Percentiles rank a stretch among this genome's conserved stretches.
Conservation (phyloP, 2,797 vertebrate species). For the Clarias fuscus region DNA sequence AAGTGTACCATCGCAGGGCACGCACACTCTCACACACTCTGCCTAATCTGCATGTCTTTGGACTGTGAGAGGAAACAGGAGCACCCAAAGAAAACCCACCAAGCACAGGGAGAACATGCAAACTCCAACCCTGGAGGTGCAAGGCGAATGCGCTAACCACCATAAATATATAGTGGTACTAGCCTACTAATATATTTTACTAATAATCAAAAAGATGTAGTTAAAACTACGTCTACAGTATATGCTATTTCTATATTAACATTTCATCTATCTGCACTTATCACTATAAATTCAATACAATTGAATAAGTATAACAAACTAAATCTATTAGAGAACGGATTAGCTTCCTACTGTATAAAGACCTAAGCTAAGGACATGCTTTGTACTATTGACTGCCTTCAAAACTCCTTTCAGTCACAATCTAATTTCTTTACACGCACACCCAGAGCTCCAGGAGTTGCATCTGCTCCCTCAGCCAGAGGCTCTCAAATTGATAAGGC, state of each 20-base stretch:
- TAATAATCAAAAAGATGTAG: neutral
- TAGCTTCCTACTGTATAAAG: neutral
- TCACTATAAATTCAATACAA: no score
- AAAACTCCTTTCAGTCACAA: neutral
- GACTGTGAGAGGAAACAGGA: no score
- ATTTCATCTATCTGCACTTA: no score
- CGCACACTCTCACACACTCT: no score
- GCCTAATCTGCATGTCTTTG: no score
- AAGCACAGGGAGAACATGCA: no score
- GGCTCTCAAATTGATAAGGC: neutral
- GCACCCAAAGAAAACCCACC: no score
- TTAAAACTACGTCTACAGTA: no score
- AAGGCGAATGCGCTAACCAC: no score
- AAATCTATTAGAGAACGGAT: neutral
- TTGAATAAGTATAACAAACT: neutral
- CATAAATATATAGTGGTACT: neutral
- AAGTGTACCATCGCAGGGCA: no score
- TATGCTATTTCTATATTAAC: neutral
- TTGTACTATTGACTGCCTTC: neutral
- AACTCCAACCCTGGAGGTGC: no score
- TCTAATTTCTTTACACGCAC: constrained; percentile 3
- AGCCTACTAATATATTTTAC: neutral
- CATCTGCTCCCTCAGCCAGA: neutral
- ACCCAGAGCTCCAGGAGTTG: neutral
- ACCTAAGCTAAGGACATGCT: neutral